A percentile compares a stretch with the other conserved stretches of the same genome.
Evolutionary conservation across 2,113 vertebrate genomes (phyloP).

Genomic region (Platysternon megacephalum): DNA sequence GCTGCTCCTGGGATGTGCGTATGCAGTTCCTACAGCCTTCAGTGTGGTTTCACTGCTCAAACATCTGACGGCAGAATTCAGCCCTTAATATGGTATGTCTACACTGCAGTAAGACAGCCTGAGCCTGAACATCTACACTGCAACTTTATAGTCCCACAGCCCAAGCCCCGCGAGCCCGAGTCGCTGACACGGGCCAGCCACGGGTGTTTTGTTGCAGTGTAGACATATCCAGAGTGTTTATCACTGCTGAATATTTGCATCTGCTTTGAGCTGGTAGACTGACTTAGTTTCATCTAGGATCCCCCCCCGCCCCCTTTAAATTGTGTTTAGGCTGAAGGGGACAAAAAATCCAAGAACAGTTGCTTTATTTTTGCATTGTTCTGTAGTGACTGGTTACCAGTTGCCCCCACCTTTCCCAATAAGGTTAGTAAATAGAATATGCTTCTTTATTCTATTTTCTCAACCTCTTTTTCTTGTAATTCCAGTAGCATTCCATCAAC

Average conservation of each 20-base stretch:
- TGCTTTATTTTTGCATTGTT: background rate
- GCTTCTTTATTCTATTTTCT: too few relatives aligned
- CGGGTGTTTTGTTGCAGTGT: too few relatives aligned
- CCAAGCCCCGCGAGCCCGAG: too few relatives aligned
- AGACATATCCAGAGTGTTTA: background rate
- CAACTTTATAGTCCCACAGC: too few relatives aligned
- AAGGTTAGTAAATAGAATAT: background rate
- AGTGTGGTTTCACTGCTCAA: background rate
- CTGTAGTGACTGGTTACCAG: background rate
- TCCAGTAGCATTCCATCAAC: background rate
- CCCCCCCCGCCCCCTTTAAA: background rate
- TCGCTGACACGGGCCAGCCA: too few relatives aligned
- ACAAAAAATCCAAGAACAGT: background rate
- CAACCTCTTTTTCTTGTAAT: background rate
- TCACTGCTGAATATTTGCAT: background rate
- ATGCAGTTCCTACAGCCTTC: background rate
- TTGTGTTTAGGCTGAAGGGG: background rate
- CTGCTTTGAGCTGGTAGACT: background rate
- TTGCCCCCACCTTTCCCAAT: rapidly evolving
- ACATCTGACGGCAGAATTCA: background rate
- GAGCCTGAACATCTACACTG: too few relatives aligned
- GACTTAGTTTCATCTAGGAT: background rate
- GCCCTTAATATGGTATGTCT: too few relatives aligned
- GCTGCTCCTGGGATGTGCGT: too few relatives aligned
- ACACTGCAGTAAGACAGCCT: too few relatives aligned